Base-by-base conservation (phyloP, 53 echinoderm and acorn worm species). In the Astropecten irregularis region DNA sequence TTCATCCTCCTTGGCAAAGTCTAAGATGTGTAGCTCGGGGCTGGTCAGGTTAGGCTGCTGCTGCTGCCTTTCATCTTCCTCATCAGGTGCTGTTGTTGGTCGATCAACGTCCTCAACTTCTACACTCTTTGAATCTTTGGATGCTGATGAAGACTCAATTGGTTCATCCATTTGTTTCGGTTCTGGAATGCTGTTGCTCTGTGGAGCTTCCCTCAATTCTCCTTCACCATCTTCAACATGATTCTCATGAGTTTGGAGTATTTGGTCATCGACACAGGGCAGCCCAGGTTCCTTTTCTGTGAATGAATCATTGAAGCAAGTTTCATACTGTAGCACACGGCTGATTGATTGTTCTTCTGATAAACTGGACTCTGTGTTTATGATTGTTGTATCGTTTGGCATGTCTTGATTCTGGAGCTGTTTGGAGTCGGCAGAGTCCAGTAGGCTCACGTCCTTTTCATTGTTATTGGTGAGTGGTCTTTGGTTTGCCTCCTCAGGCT, bases 11-110 rank as follows among this genome's bases (percentile, higher is more conserved):
- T 81, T 88, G 30, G 84, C 71, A 3, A 88, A 65, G 23, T 77
- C 60, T 11, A 42, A 11, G 4, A 91, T 67, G 2, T 71, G 91
- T 3, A 91, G 32, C 2, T 70, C 74, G 8, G 91, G 91, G 49
- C 28, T 74, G 38, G 40, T 81, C 25, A 47, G 52, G 56, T 61
- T n/a, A n/a, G 77, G 31, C 34, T 9, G 50, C 51, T 32, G 15
- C 54, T 54, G 49, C 31, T 16, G 35, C 10, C 2, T 33, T 22
- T 65, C 35, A 10, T 50, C 74, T 25, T 52, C 51, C 47, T 73
- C 51, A 11, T 36, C 40, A 8, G 8, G 23, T 1, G 66, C 18
- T 54, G 65, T 58, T 40, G 54, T 18, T n/a, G n/a, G n/a, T 42
- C 42, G 42, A 42, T 11, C 6, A 11, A 6, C 11, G 4, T 27